A percentile compares a stretch with the other conserved stretches of the same genome.
Evolutionary conservation across 2,888 invertebrate species (phyloP).

Genomic region (Thelaira solivaga): DNA sequence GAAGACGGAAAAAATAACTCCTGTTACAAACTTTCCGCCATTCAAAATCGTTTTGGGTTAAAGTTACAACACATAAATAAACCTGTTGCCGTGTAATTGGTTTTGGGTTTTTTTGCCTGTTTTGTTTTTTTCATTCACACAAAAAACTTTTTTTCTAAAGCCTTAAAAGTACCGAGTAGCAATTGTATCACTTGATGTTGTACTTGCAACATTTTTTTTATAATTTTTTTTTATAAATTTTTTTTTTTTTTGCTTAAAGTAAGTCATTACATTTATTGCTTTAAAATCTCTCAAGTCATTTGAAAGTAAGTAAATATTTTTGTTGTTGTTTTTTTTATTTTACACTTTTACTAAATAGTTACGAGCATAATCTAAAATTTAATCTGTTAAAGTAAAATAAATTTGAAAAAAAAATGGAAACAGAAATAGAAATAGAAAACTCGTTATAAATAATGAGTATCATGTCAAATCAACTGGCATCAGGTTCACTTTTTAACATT

Average conservation of each 20-base stretch:
- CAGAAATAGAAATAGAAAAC: no score
- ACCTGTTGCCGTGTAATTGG: conserved; percentile 56
- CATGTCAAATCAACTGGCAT: neutral
- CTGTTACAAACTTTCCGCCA: conserved; percentile 48
- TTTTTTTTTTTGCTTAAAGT: conserved; percentile 40
- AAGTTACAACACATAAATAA: conserved; percentile 54
- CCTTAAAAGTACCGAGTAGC: conserved; percentile 5
- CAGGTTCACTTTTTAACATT: conserved; percentile 6
- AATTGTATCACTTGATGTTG: neutral
- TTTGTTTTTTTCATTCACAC: neutral
- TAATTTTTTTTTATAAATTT: no score
- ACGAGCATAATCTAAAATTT: neutral
- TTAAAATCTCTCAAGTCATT: conserved; percentile 26
- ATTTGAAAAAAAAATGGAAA: neutral
- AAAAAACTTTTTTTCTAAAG: neutral
- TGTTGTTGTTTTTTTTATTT: no score
- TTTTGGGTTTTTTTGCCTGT: neutral
- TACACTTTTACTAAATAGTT: conserved; percentile 8
- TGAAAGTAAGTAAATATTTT: conserved; percentile 32
- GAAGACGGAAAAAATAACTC: neutral
- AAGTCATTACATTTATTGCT: conserved; percentile 43
- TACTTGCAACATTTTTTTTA: no score
- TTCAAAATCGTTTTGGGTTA: conserved; percentile 49
- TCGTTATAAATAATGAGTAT: conserved; percentile 12
- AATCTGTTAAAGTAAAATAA: neutral